Evolutionary conservation across 2,888 invertebrate genomes (phyloP).

Genomic region (Idaea dimidiata): DNA sequence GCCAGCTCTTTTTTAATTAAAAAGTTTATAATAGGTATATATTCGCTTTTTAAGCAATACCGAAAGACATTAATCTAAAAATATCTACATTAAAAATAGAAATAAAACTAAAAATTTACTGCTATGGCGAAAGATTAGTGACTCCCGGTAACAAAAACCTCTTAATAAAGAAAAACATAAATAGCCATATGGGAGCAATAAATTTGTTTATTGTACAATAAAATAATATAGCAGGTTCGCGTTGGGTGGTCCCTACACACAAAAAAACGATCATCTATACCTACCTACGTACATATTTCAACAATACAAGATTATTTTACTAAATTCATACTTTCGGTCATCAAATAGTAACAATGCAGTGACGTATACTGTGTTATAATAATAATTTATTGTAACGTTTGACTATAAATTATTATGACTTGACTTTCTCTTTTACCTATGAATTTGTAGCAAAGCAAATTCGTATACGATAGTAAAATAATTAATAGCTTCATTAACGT

Average conservation of each 20-base stretch:
- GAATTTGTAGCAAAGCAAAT: neutral
- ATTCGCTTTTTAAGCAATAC: neutral
- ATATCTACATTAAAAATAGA: neutral
- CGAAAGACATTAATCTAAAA: neutral
- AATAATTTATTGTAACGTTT: too few relatives aligned
- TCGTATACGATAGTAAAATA: neutral
- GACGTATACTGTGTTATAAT: neutral
- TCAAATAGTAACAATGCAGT: neutral
- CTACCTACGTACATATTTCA: conserved; percentile 29
- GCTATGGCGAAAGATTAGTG: conserved; percentile 56
- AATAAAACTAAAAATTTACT: neutral
- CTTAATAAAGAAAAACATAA: conserved; percentile 76
- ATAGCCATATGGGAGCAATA: conserved; percentile 77
- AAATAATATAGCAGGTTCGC: conserved; percentile 75
- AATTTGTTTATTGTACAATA: conserved; percentile 81
- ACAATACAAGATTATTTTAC: conserved; percentile 7
- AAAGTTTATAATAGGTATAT: neutral
- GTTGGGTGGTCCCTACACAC: conserved; percentile 75
- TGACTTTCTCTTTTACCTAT: too few relatives aligned
- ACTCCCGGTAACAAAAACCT: conserved; percentile 65
- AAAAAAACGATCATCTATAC: conserved; percentile 51
- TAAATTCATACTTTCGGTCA: neutral
- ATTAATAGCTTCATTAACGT: too few relatives aligned
- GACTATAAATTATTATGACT: too few relatives aligned
- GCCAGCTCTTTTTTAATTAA: neutral